Percentiles rank a stretch among this genome's conserved stretches.
These are phyloP conservation scores for Synodontis membranacea DNA, from an alignment of 2,113 vertebrate species.

Conservation along the genomic window DNA sequence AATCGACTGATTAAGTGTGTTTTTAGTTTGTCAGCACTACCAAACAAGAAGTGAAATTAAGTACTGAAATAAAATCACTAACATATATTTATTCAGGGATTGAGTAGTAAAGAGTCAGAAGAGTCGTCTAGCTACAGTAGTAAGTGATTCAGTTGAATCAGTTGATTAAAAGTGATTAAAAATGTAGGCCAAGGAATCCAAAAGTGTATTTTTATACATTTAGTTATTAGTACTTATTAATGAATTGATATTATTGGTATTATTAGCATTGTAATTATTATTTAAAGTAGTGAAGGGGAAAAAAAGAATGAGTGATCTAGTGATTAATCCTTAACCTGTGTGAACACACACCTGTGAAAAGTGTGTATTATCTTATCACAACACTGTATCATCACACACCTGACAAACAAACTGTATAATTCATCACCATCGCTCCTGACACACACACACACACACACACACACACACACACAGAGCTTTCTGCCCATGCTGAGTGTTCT, in stretches of 20 bases:
- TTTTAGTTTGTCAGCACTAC: not conserved
- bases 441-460: not conserved
- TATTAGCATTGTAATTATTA: not conserved
- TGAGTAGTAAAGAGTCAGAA: not conserved
- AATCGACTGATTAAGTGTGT: not conserved
- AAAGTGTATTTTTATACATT: not conserved
- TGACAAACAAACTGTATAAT: constrained; percentile 14
- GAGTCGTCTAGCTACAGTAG: not conserved
- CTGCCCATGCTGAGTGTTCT: constrained; percentile 71
- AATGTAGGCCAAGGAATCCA: not conserved
- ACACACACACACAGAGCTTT: constrained; percentile 3
- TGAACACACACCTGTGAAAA: constrained; percentile 10
- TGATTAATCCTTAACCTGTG: not conserved
- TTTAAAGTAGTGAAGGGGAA: not conserved
- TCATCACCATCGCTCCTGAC: constrained; percentile 32
- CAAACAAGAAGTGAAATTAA: not conserved
- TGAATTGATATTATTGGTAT: not conserved
- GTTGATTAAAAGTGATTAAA: not conserved
- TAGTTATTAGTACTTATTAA: not conserved
- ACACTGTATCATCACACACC: constrained; percentile 7
- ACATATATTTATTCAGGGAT: not conserved
- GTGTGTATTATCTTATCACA: constrained; percentile 17
- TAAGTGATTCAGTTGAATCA: not conserved
- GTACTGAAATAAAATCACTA: not conserved
- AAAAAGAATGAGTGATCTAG: not conserved